Evolutionary conservation across 2,113 vertebrate species (phyloP).

Genomic region (Pseudolaguvia tuberculata): DNA sequence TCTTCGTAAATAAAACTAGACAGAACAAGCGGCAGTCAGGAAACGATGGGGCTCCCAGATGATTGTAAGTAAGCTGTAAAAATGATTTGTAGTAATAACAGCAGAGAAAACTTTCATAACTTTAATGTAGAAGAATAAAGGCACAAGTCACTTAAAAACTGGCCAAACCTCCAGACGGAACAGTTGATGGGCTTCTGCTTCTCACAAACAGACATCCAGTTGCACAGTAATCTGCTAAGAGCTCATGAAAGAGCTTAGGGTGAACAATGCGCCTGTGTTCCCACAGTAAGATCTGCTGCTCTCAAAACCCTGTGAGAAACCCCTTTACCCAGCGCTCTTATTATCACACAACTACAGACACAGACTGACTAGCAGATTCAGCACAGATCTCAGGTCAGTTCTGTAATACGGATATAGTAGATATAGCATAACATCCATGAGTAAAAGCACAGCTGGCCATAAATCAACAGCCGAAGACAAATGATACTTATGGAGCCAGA

Average conservation of each 20-base stretch:
- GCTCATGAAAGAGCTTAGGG: conserved; percentile 71
- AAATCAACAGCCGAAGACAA: conserved; percentile 6
- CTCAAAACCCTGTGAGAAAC: conserved; percentile 58
- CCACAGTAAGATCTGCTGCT: conserved; percentile 67
- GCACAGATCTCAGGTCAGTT: conserved; percentile 5
- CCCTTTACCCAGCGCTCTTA: conserved; percentile 57
- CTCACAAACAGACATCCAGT: conserved; percentile 28
- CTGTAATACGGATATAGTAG: not conserved
- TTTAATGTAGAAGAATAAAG: not conserved
- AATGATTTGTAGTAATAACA: not conserved
- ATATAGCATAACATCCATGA: not conserved
- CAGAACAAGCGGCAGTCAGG: not conserved
- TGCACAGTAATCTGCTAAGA: conserved; percentile 44
- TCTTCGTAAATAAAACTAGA: conserved; percentile 13
- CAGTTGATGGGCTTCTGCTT: conserved; percentile 36
- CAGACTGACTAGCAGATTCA: conserved; percentile 31
- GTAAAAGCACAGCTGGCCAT: not conserved
- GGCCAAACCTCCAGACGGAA: conserved; percentile 51
- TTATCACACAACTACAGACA: conserved; percentile 36
- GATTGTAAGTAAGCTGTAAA: not conserved
- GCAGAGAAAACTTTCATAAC: not conserved
- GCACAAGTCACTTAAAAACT: conserved; percentile 33
- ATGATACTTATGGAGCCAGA: not conserved
- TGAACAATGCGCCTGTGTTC: conserved; percentile 76
- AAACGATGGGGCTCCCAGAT: not conserved